Conservation (phyloP, 2,888 invertebrate genomes). For the Anorthoa munda region DNA sequence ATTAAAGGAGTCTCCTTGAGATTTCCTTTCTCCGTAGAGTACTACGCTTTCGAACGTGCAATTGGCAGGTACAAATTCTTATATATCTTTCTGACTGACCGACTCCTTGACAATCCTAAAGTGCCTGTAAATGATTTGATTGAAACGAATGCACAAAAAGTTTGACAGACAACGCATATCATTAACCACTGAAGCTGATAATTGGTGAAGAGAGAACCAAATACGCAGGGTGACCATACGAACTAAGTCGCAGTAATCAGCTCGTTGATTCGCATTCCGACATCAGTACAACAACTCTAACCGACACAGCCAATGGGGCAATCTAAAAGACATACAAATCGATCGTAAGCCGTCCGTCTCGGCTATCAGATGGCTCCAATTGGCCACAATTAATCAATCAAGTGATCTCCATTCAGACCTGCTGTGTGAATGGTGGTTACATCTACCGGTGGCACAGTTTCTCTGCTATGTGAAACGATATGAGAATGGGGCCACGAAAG, state of each 20-base stretch:
- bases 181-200: neutral
- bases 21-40: no score
- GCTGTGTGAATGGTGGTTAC: conserved; percentile 66
- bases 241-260: neutral
- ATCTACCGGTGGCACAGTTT: conserved; percentile 68
- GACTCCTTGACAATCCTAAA: no score
- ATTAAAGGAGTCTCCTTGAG: no score
- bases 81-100: no score
- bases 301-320: conserved; percentile 14
- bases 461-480: conserved; percentile 62
- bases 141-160: no score
- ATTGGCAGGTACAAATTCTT: no score
- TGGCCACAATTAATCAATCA: conserved; percentile 69
- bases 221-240: neutral
- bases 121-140: no score
- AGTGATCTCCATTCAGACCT: conserved; percentile 68
- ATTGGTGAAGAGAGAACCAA: neutral
- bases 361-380: conserved; percentile 58
- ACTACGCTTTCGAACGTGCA: no score
- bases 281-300: neutral
- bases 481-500: conserved; percentile 38
- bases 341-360: conserved; percentile 35
- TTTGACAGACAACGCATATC: neutral
- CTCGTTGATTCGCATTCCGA: neutral
- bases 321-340: conserved; percentile 41